Evolutionary conservation across 1,140 invertebrate genomes (phyloP).

Genomic region (Phthorimaea operculella): DNA sequence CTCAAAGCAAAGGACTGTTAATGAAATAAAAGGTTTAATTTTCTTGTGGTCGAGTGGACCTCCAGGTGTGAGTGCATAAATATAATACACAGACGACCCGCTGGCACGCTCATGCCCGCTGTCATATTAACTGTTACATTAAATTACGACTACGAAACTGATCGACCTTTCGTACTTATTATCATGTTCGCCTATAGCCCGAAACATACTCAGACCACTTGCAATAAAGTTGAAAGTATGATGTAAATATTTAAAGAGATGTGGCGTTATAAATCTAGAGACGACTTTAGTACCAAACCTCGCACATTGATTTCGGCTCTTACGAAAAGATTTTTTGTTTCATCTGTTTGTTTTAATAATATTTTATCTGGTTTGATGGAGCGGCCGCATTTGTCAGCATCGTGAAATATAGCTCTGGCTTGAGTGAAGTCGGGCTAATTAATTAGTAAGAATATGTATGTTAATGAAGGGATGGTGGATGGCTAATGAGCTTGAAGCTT

Average conservation of each 20-base stretch:
- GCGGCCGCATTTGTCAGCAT: conserved; percentile 61
- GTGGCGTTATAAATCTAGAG: too few relatives aligned
- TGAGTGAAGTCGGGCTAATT: conserved; percentile 44
- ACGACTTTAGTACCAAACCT: conserved; percentile 32
- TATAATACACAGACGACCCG: conserved; percentile 59
- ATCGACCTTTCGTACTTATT: conserved; percentile 50
- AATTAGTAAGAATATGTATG: conserved; percentile 49
- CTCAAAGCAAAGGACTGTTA: too few relatives aligned
- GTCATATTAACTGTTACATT: conserved; percentile 69
- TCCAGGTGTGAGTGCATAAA: conserved; percentile 65
- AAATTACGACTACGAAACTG: conserved; percentile 61
- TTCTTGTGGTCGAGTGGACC: conserved; percentile 28
- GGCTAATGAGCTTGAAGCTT: conserved; percentile 24
- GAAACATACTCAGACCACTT: conserved; percentile 19
- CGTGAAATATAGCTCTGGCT: conserved; percentile 51
- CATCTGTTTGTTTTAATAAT: conserved; percentile 68
- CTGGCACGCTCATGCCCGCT: conserved; percentile 62
- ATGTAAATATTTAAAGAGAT: not conserved
- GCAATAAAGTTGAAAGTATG: conserved; percentile 13
- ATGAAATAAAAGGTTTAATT: too few relatives aligned
- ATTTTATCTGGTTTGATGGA: conserved; percentile 66
- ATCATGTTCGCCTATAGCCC: conserved; percentile 18
- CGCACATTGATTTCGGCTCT: conserved; percentile 66
- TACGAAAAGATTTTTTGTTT: conserved; percentile 62
- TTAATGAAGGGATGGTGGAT: conserved; percentile 29